Conservation (phyloP, 2,888 invertebrate genomes). For the Chirona hameri region DNA sequence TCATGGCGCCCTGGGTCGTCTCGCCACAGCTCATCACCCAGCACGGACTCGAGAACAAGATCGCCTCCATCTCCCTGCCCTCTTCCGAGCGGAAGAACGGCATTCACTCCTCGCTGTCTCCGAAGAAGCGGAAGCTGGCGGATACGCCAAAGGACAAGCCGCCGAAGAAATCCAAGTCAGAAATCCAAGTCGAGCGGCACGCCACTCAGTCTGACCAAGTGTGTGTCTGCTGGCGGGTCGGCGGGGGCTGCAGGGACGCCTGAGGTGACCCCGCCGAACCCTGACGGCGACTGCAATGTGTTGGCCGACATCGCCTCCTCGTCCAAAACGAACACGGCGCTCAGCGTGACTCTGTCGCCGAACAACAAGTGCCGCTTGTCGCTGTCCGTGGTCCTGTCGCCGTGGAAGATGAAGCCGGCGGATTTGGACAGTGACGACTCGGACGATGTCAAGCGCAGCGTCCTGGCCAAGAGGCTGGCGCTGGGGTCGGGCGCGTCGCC, state of each 20-base stretch:
- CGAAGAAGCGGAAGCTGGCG: neutral
- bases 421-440: slow-evolving; percentile 42
- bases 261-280: neutral
- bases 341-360: neutral
- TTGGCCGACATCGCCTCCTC: slow-evolving; percentile 22
- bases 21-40: slow-evolving; percentile 46
- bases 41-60: slow-evolving; percentile 45
- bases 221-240: neutral
- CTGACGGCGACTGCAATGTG: neutral
- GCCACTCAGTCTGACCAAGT: neutral
- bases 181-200: neutral
- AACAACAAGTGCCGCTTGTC: neutral
- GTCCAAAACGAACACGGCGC: neutral
- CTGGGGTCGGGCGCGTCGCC: slow-evolving; percentile 76
- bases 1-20: slow-evolving; percentile 48
- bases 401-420: neutral
- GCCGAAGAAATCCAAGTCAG: neutral
- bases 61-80: slow-evolving; percentile 41
- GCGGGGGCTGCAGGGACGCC: neutral
- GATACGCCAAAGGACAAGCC: neutral
- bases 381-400: neutral
- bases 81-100: slow-evolving; percentile 1
- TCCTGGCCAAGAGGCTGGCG: slow-evolving; percentile 75
- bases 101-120: neutral
- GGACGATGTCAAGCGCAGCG: slow-evolving; percentile 68